A percentile compares a stretch with the other conserved stretches of the same genome.
Conservation (phyloP, 2,113 vertebrate genomes). For the Calyptomena viridis region DNA sequence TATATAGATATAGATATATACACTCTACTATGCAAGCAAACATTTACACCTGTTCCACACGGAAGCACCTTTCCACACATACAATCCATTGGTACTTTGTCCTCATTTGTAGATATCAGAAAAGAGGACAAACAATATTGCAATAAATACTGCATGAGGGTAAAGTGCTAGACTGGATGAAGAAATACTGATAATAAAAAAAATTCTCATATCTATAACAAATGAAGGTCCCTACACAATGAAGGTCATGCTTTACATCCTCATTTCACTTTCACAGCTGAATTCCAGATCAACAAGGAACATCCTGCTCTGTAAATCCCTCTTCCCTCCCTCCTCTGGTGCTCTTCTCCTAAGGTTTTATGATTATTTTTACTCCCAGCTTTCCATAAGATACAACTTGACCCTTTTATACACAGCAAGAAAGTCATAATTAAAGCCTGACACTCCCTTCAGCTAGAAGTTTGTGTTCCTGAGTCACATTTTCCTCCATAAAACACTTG, state of each 20-base stretch:
- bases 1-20: not conserved
- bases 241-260: not conserved
- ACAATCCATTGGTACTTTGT: not conserved
- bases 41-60: not conserved
- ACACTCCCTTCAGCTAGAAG: not conserved
- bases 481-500: not conserved
- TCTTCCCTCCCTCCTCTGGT: not conserved
- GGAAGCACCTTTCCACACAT: not conserved
- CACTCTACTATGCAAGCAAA: not conserved
- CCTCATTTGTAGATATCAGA: not conserved
- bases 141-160: not conserved
- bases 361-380: not conserved
- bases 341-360: not conserved
- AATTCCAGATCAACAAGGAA: not conserved
- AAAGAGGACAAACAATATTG: not conserved
- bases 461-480: not conserved
- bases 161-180: not conserved
- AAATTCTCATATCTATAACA: not conserved
- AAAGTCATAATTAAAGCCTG: not conserved
- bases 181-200: not conserved
- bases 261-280: not conserved
- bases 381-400: not conserved
- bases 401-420: not conserved
- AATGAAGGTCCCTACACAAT: not conserved
- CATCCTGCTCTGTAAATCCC: not conserved